Percentiles rank a stretch among this genome's conserved stretches.
Conservation (phyloP, 2,888 invertebrate genomes). For the Synanthedon tipuliformis region DNA sequence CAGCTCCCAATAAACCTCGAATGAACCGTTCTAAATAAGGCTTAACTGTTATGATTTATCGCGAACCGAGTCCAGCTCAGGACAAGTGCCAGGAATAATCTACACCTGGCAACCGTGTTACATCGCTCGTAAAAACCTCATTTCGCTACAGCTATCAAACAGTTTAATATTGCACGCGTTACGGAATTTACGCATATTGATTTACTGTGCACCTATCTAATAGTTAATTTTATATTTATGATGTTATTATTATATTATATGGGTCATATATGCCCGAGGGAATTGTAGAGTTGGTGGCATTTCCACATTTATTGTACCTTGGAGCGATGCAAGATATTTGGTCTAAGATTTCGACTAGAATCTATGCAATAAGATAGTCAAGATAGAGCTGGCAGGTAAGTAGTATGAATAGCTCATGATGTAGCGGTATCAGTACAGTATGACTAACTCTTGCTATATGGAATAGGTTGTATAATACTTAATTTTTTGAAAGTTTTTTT, state of each 20-base stretch:
- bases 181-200: background rate
- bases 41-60: slow-evolving; percentile 17
- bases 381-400: too few species aligned
- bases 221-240: background rate
- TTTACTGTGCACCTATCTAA: background rate
- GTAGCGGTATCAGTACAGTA: too few species aligned
- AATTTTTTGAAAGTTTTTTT: too few species aligned
- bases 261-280: too few species aligned
- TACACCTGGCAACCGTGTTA: slow-evolving; percentile 12
- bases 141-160: background rate
- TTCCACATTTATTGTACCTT: too few species aligned
- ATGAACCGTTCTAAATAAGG: slow-evolving; percentile 24
- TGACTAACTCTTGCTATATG: too few species aligned
- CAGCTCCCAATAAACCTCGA: slow-evolving; percentile 1
- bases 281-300: too few species aligned
- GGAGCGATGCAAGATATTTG: too few species aligned
- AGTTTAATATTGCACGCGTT: background rate
- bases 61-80: slow-evolving; percentile 3
- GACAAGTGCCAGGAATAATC: slow-evolving; percentile 11
- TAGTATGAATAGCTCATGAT: too few species aligned
- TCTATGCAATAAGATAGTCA: too few species aligned
- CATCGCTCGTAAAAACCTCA: background rate
- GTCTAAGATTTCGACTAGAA: too few species aligned
- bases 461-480: too few species aligned
- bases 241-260: background rate